A percentile compares a stretch with the other conserved stretches of the same genome.
phyloP scores from a whole-genome alignment of 1,140 invertebrate species.

The Bombus sibiricus region DNA sequence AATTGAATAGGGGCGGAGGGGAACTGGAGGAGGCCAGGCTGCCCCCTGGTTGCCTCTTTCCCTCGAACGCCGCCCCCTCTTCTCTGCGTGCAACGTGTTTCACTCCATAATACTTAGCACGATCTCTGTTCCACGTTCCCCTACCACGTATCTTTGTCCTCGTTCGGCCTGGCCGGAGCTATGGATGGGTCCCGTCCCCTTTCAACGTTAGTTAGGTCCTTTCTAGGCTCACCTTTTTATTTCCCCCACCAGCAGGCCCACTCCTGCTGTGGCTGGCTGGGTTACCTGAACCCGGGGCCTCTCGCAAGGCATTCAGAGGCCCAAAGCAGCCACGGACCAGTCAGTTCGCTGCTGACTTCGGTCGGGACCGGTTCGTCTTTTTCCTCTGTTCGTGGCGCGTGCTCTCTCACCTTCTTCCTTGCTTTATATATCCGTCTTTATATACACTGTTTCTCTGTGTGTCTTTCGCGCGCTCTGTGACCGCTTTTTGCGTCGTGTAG shows the following conservation, averaged over 20 bases:
- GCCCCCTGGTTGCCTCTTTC: slow-evolving; percentile 34
- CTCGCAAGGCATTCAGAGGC: slow-evolving; percentile 66
- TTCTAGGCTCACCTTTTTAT: slow-evolving; percentile 81
- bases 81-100: slow-evolving; percentile 10
- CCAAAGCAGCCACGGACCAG: slow-evolving; percentile 70
- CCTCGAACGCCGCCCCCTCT: slow-evolving; percentile 11
- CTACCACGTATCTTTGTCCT: slow-evolving; percentile 39
- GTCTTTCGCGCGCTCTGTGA: background rate
- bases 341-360: slow-evolving; percentile 81
- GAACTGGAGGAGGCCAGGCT: slow-evolving; percentile 58
- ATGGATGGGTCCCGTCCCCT: slow-evolving; percentile 71
- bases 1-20: slow-evolving; percentile 78
- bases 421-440: background rate
- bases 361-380: slow-evolving; percentile 74
- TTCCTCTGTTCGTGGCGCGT: slow-evolving; percentile 32
- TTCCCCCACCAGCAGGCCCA: slow-evolving; percentile 66
- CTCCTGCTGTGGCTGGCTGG: slow-evolving; percentile 43
- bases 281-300: slow-evolving; percentile 69
- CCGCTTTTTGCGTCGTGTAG: background rate
- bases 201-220: slow-evolving; percentile 77
- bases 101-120: slow-evolving; percentile 24
- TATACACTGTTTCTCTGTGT: too few relatives aligned
- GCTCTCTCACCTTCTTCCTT: slow-evolving; percentile 24
- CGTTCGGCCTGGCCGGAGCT: slow-evolving; percentile 52
- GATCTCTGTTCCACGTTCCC: slow-evolving; percentile 27